These are phyloP conservation scores for Anser cygnoides DNA, from an alignment of 2,113 vertebrate species.

Conservation along the genomic window DNA sequence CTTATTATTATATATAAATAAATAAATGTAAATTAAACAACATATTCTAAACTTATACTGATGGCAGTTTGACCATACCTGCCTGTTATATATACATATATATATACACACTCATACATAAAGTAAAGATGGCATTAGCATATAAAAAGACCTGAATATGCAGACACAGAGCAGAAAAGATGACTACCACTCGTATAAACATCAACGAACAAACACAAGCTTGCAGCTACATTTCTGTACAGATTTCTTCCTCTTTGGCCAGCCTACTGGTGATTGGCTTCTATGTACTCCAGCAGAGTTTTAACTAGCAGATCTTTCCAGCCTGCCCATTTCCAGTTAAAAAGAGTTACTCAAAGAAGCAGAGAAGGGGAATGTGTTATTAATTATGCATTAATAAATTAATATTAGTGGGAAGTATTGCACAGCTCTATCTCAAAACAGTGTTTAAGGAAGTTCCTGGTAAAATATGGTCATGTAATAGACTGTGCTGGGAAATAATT, in stretches of 20 bases:
- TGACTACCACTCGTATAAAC: not conserved
- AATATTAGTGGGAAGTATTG: not conserved
- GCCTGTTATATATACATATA: not conserved
- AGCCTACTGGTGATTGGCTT: not conserved
- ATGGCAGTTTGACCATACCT: not conserved
- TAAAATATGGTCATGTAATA: not conserved
- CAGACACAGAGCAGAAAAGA: not conserved
- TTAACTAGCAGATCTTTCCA: not conserved
- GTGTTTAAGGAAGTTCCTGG: not conserved
- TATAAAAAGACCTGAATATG: not conserved
- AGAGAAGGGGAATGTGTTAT: not conserved
- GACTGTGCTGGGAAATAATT: not conserved
- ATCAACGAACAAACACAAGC: not conserved
- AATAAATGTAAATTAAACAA: not conserved
- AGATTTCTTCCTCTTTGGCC: not conserved
- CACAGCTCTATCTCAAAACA: not conserved
- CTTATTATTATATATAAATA: not conserved
- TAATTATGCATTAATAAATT: not conserved
- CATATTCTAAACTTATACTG: not conserved
- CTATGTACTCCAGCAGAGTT: not conserved
- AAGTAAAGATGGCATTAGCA: not conserved
- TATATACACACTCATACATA: not conserved
- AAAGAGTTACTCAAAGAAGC: not conserved
- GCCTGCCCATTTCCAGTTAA: not conserved
- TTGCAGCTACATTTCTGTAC: not conserved